Base-by-base conservation (phyloP, 92 coral and sea anemone species). In the Phymanthus crucifer region DNA sequence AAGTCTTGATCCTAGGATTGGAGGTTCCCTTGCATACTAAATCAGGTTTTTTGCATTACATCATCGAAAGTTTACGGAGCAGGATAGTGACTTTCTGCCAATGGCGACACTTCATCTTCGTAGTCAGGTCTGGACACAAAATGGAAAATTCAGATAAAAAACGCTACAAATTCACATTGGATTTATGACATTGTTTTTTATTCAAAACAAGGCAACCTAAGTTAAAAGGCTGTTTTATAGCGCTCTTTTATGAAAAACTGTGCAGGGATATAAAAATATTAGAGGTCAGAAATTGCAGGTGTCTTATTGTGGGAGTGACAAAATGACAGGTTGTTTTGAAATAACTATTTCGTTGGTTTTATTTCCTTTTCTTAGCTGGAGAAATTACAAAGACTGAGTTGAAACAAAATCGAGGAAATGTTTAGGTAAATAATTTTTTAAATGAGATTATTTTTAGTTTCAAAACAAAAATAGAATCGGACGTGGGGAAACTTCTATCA, bases 1-100 rank as follows among this genome's bases (percentile, higher is more conserved):
- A 73, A 61, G 66, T 75, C 79, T 72, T 64, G 70, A 21, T 75
- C 86, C 40, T 82, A 37, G 61, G 46, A 48, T 82, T 65, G 35
- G 79, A 56, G 64, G 64, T 6, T n/a, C 34, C 66, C 50, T 24
- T 82, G 86, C 86, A 82, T 82, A 82, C 40, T 82, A 82, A 82
- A 82, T 82, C 74, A 82, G 86, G 33, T 50, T 6, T 18, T 47
- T 26, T 27, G 69, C 77, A 82, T 82, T 82, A 82, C 86, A 82
- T 82, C 86, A 82, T 82, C 77, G 19, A 26, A 1, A 54, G 64
- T 24, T 16, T 77, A 64, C 32, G 71, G 57, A 3, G 58, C 40
- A 31, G 14, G 48, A 11, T 31, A 38, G n/a, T 77, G 48, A 65
- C 26, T 57, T 47, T 58, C 78, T 36, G 21, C 71, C 84, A 79